Evolutionary conservation across 1,140 invertebrate species (phyloP).

Genomic region (Calliphora vicina): DNA sequence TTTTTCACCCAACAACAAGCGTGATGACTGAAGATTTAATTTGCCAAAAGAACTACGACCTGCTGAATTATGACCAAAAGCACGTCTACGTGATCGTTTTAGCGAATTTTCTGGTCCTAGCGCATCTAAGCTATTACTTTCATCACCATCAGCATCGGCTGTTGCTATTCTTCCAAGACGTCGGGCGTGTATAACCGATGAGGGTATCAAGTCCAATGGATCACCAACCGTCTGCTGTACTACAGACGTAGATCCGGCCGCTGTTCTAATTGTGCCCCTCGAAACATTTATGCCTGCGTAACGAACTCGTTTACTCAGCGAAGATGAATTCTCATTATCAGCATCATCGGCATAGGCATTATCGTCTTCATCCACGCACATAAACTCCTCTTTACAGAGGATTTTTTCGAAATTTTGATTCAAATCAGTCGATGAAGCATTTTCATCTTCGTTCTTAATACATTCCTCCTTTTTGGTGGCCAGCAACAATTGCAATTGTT

Average conservation of each 20-base stretch:
- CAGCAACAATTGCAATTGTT: conserved; percentile 45
- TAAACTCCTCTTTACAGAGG: conserved; percentile 59
- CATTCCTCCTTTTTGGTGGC: conserved; percentile 49
- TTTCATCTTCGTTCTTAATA: conserved; percentile 51
- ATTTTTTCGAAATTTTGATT: conserved; percentile 63
- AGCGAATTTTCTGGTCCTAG: conserved; percentile 10
- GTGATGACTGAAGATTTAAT: not conserved
- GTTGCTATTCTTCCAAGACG: conserved; percentile 40
- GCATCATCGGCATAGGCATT: conserved; percentile 31
- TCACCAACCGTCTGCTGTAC: conserved; percentile 40
- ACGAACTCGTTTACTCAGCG: conserved; percentile 43
- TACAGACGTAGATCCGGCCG: not conserved
- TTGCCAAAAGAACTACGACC: not conserved
- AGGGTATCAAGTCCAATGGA: conserved; percentile 57
- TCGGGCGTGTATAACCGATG: conserved; percentile 41
- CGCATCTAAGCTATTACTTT: conserved; percentile 44
- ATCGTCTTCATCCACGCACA: conserved; percentile 59
- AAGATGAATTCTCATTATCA: conserved; percentile 56
- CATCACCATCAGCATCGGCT: conserved; percentile 25
- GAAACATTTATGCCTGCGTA: no score
- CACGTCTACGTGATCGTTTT: not conserved
- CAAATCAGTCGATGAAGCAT: conserved; percentile 53
- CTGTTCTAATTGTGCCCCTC: conserved; percentile 43
- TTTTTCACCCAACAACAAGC: not conserved
- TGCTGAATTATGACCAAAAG: not conserved